Evolutionary conservation across 2,888 invertebrate species (phyloP).

Genomic region (Melipona beecheii): DNA sequence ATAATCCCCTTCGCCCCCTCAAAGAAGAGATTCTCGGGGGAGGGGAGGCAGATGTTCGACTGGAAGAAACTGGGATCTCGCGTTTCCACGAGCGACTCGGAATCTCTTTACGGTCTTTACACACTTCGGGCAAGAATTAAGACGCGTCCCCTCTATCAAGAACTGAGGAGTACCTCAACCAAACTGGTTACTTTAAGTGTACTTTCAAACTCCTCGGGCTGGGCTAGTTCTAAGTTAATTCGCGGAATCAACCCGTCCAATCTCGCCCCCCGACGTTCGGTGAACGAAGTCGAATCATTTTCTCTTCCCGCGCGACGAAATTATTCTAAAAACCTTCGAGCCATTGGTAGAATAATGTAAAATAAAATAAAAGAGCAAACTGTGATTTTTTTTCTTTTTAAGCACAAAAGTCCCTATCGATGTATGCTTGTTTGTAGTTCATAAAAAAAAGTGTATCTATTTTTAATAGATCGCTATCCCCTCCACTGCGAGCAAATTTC

Average conservation of each 20-base stretch:
- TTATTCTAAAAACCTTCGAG: background rate
- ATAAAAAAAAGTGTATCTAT: too few relatives aligned
- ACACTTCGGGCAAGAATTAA: background rate
- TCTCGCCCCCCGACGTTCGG: background rate
- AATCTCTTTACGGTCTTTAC: background rate
- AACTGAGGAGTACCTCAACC: background rate
- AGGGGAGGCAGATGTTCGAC: background rate
- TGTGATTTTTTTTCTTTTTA: too few relatives aligned
- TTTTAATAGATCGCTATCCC: too few relatives aligned
- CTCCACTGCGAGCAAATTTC: too few relatives aligned
- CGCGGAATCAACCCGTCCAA: background rate
- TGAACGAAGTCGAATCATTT: background rate
- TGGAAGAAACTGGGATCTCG: background rate
- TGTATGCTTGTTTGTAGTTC: too few relatives aligned
- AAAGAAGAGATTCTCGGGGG: background rate
- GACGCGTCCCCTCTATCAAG: background rate
- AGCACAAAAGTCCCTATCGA: too few relatives aligned
- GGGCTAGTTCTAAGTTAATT: background rate
- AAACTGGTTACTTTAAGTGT: conserved; percentile 2
- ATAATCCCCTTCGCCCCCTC: background rate
- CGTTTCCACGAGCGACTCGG: background rate
- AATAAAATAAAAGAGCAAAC: too few relatives aligned
- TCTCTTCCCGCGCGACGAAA: background rate
- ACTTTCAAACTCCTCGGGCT: background rate
- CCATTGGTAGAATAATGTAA: too few relatives aligned